Conservation (phyloP, 2,888 invertebrate species). For the Lottia gigantea region DNA sequence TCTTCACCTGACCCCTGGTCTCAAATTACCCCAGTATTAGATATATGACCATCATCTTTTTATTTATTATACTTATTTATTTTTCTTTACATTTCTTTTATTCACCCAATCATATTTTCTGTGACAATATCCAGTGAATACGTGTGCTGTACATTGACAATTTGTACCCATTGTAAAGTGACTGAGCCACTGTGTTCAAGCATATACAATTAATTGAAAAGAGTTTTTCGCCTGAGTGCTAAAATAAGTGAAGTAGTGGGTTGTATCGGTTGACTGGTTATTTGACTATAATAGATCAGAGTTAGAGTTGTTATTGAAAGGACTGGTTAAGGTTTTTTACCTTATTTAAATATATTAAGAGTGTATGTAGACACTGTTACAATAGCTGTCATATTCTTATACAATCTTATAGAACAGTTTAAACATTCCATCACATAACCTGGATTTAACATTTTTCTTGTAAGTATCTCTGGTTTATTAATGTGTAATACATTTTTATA, state of each 20-base stretch:
- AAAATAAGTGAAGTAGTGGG: background rate
- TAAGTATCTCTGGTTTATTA: too few species aligned
- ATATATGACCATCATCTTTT: too few species aligned
- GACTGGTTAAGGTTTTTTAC: background rate
- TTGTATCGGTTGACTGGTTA: background rate
- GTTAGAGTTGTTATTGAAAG: background rate
- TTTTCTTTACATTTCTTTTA: too few species aligned
- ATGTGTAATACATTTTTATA: too few species aligned
- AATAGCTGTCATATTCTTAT: background rate
- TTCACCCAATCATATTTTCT: too few species aligned
- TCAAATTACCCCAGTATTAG: too few species aligned
- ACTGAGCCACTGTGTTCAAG: background rate
- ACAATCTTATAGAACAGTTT: background rate
- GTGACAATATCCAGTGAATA: too few species aligned
- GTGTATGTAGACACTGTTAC: background rate
- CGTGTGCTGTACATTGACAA: background rate
- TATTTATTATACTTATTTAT: too few species aligned
- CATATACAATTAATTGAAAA: background rate
- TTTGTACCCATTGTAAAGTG: slow-evolving; percentile 1
- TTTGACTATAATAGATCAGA: background rate
- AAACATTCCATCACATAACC: background rate
- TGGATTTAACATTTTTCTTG: too few species aligned
- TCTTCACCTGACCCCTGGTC: too few species aligned
- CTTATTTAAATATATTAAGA: background rate
- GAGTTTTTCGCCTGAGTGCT: slow-evolving; percentile 7